A percentile compares a stretch with the other conserved stretches of the same genome.
phyloP scores from a whole-genome alignment of 2,888 invertebrate species.

The Belgica antarctica region DNA sequence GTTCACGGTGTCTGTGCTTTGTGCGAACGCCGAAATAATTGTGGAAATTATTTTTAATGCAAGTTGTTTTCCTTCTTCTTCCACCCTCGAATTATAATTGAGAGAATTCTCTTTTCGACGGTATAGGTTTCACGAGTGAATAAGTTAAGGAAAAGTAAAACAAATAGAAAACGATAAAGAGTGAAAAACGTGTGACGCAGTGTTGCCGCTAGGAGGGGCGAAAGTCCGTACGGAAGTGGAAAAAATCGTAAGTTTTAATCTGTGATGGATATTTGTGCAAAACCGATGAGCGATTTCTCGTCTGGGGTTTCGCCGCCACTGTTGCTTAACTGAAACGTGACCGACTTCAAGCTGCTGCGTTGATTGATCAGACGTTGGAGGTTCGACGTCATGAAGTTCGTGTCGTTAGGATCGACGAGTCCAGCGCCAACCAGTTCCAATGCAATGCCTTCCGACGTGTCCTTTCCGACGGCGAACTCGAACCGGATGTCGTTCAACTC shows the following conservation, averaged over 20 bases:
- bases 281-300: constrained; percentile 93
- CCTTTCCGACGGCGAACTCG: constrained; percentile 88
- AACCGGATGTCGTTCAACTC: constrained; percentile 98
- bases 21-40: not conserved
- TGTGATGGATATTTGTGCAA: constrained; percentile 94
- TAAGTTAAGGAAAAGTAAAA: not conserved
- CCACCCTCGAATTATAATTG: constrained; percentile 10
- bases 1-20: too few species aligned
- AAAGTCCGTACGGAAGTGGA: constrained; percentile 1
- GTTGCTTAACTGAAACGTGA: constrained; percentile 82
- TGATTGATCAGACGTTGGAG: constrained; percentile 85
- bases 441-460: constrained; percentile 89
- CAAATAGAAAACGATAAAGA: not conserved
- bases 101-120: not conserved
- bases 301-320: constrained; percentile 80
- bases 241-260: constrained; percentile 60
- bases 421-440: constrained; percentile 92
- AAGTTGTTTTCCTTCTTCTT: too few species aligned
- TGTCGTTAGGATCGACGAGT: constrained; percentile 86
- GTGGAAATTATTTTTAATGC: too few species aligned
- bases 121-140: not conserved
- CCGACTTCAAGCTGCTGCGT: constrained; percentile 64
- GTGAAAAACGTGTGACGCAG: not conserved
- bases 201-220: not conserved
- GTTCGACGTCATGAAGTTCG: constrained; percentile 87